phyloP scores from a whole-genome alignment of 2,888 invertebrate genomes.

The Coelinius sp. region DNA sequence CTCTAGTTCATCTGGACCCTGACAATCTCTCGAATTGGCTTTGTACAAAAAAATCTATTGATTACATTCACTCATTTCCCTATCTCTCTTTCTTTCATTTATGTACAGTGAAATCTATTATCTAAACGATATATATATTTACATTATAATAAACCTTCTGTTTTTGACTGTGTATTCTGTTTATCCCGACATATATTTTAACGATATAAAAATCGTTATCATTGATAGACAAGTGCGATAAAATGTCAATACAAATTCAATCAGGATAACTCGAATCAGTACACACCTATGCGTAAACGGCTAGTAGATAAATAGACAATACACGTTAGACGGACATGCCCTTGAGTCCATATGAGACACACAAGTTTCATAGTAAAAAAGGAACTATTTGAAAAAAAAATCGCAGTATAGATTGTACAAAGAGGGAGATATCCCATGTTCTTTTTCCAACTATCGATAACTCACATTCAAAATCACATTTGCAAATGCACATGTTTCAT shows the following conservation, averaged over 20 bases:
- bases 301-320: conserved; percentile 64
- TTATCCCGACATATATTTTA: too few species aligned
- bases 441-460: conserved; percentile 6
- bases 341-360: conserved; percentile 39
- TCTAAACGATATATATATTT: conserved; percentile 49
- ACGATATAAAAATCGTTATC: not conserved
- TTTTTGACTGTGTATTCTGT: conserved; percentile 26
- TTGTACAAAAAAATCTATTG: conserved; percentile 38
- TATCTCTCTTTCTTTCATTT: conserved; percentile 38
- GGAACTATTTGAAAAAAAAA: conserved; percentile 32
- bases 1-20: conserved; percentile 23
- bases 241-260: not conserved
- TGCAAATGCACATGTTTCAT: conserved; percentile 36
- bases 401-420: conserved; percentile 16
- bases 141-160: conserved; percentile 33
- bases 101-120: conserved; percentile 59
- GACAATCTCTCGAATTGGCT: conserved; percentile 22
- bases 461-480: conserved; percentile 37
- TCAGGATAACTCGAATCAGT: conserved; percentile 32
- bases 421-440: conserved; percentile 33
- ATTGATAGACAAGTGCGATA: not conserved
- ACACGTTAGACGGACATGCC: conserved; percentile 63
- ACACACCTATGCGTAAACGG: conserved; percentile 53
- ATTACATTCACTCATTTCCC: too few species aligned
- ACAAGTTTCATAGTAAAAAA: conserved; percentile 22